phyloP scores from a whole-genome alignment of 2,113 vertebrate species.

The Onychostoma macrolepis region DNA sequence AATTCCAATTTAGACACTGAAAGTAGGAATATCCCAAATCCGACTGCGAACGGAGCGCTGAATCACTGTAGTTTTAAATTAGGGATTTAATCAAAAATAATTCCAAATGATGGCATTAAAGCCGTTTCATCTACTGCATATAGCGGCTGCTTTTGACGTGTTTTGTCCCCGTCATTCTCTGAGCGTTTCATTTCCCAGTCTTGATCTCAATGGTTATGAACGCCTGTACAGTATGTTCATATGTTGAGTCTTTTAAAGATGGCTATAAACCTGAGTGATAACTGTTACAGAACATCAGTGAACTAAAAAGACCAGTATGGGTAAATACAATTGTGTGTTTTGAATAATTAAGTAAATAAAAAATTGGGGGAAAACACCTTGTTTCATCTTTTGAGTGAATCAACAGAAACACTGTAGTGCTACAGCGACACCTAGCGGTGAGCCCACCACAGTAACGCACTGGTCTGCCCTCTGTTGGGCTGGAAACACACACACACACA shows the following conservation, averaged over 20 bases:
- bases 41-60: background rate
- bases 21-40: background rate
- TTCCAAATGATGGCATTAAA: background rate
- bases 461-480: too few species aligned
- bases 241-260: slow-evolving; percentile 65
- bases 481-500: too few species aligned
- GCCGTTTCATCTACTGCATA: slow-evolving; percentile 13
- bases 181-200: slow-evolving; percentile 60
- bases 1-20: background rate
- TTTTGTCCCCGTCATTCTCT: slow-evolving; percentile 18
- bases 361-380: slow-evolving; percentile 60
- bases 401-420: background rate
- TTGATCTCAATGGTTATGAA: slow-evolving; percentile 53
- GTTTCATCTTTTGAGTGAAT: slow-evolving; percentile 39
- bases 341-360: slow-evolving; percentile 77
- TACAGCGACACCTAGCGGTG: slow-evolving; percentile 9
- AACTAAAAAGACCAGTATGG: slow-evolving; percentile 69
- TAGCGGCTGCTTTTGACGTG: background rate
- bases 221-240: slow-evolving; percentile 57
- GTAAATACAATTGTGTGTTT: slow-evolving; percentile 75
- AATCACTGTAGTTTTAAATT: background rate
- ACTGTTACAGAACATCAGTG: slow-evolving; percentile 68
- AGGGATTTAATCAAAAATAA: background rate
- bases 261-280: slow-evolving; percentile 64
- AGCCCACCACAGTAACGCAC: background rate